A percentile compares a stretch with the other conserved stretches of the same genome.
These are phyloP conservation scores for Lydus trimaculatus DNA, from an alignment of 2,888 invertebrate genomes.

Conservation along the genomic window DNA sequence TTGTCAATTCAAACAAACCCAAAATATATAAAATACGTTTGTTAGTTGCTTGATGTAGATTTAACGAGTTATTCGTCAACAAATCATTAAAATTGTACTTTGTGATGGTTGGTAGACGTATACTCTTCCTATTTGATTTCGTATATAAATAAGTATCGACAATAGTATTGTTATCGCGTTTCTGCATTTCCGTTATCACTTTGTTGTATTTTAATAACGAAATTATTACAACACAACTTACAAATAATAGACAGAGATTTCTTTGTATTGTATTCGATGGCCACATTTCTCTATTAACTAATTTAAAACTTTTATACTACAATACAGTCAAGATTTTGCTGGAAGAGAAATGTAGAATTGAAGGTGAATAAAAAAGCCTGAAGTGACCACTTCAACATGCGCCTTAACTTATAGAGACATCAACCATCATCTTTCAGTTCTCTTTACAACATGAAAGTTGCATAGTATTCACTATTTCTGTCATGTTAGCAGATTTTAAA, in stretches of 20 bases:
- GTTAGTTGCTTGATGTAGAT: neutral
- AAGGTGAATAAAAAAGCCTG: conserved; percentile 34
- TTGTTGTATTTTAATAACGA: conserved; percentile 35
- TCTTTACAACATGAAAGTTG: too few species aligned
- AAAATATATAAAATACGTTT: conserved; percentile 60
- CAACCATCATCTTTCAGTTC: neutral
- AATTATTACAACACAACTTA: conserved; percentile 45
- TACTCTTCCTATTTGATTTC: neutral
- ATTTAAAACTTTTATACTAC: neutral
- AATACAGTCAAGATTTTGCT: conserved; percentile 22
- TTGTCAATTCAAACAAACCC: conserved; percentile 82
- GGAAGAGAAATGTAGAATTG: conserved; percentile 38
- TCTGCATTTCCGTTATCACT: neutral
- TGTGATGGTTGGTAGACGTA: neutral
- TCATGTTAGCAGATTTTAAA: too few species aligned
- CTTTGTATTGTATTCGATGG: conserved; percentile 41
- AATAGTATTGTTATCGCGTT: neutral
- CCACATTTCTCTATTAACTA: conserved; percentile 32
- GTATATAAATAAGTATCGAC: neutral
- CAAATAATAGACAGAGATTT: conserved; percentile 47
- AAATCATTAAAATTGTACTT: neutral
- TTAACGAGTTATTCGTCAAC: neutral
- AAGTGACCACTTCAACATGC: conserved; percentile 49
- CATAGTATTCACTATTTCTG: too few species aligned
- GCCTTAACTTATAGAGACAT: conserved; percentile 33